These are phyloP conservation scores for Euplexia lucipara DNA, from an alignment of 2,888 invertebrate genomes.

Conservation along the genomic window DNA sequence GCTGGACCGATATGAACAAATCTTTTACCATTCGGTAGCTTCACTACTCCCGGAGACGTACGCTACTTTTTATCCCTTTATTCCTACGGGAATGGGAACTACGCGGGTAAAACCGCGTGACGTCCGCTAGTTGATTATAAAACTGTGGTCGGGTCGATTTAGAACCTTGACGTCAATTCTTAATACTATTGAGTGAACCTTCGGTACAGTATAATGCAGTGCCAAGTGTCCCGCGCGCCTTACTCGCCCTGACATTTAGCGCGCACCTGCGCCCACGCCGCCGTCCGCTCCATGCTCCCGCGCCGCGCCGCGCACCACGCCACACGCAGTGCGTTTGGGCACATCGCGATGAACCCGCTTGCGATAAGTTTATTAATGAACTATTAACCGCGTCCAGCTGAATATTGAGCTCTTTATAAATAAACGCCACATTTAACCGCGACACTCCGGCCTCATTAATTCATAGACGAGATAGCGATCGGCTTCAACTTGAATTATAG, in stretches of 20 bases:
- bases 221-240: constrained; percentile 9
- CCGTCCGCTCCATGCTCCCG: constrained; percentile 15
- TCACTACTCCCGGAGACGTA: too few relatives aligned
- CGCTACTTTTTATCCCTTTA: too few relatives aligned
- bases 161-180: neutral
- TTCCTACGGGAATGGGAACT: too few relatives aligned
- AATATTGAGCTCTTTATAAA: constrained; percentile 51
- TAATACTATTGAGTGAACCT: constrained; percentile 12
- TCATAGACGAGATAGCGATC: constrained; percentile 59
- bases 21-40: too few relatives aligned
- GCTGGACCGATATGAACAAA: too few relatives aligned
- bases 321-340: constrained; percentile 50
- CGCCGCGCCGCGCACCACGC: constrained; percentile 17
- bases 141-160: neutral
- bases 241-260: constrained; percentile 51
- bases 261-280: constrained; percentile 38
- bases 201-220: constrained; percentile 3
- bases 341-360: constrained; percentile 53
- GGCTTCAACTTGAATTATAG: constrained; percentile 48
- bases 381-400: constrained; percentile 51
- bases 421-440: constrained; percentile 29
- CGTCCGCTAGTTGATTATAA: too few relatives aligned
- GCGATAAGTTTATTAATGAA: constrained; percentile 65
- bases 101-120: too few relatives aligned
- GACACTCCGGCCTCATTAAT: constrained; percentile 43